Percentiles rank a stretch among this genome's conserved stretches.
Conservation (phyloP, 2,797 vertebrate genomes). For the Thalassophryne amazonica region DNA sequence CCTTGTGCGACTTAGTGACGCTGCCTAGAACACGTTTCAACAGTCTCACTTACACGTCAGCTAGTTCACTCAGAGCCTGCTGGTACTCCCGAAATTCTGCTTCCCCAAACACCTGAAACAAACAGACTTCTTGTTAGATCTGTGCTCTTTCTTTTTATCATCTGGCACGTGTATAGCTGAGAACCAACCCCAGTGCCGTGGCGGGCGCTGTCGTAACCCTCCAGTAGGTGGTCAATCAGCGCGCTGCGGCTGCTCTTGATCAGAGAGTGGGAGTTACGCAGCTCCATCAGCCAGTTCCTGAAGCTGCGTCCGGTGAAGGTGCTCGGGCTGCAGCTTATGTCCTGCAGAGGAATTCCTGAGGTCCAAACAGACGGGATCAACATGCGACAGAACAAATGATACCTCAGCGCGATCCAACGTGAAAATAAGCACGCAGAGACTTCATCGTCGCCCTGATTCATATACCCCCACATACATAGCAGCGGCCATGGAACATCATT, state of each 20-base stretch:
- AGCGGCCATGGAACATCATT: no score
- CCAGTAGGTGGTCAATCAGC: constrained; percentile 86
- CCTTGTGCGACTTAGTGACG: no score
- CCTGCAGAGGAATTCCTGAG: constrained; percentile 85
- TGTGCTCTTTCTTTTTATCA: not conserved
- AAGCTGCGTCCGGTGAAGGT: constrained; percentile 90
- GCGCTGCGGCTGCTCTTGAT: constrained; percentile 86
- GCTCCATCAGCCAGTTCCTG: constrained; percentile 86
- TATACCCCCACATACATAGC: no score
- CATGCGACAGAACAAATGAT: not conserved
- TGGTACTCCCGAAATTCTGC: constrained; percentile 87
- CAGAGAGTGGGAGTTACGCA: constrained; percentile 85
- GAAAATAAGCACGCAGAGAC: no score
- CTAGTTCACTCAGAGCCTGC: constrained; percentile 86
- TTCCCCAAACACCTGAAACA: constrained; percentile 86
- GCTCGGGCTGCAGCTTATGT: constrained; percentile 79
- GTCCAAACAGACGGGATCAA: constrained; percentile 1
- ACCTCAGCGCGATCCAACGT: not conserved
- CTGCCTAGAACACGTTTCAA: not conserved
- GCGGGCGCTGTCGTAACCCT: constrained; percentile 92
- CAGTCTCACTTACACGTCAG: constrained; percentile 83
- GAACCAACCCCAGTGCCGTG: constrained; percentile 89
- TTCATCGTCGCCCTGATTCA: no score
- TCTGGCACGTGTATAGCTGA: not conserved
- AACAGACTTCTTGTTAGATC: no score